Evolutionary conservation across 1,140 invertebrate species (phyloP), one percentile per base, ranked within the genome.

Genomic region (Nasonia longicornis): DNA sequence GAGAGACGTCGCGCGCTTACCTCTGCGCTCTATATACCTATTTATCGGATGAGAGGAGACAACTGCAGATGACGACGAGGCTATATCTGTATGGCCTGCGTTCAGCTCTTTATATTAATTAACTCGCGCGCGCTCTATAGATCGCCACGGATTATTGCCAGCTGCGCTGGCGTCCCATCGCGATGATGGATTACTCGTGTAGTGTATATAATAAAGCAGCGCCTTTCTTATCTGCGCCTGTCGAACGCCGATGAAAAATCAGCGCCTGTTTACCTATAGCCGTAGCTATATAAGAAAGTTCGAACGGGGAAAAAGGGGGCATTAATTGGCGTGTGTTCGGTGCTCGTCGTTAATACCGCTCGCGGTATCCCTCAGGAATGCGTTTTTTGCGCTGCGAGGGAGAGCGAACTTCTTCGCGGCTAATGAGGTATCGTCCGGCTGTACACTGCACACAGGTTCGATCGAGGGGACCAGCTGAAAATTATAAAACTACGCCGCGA

Each of bases 21-120:
- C 87, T 86, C 52, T 58, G 31, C 31, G 31, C 31, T 1, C 26
- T 26, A 12, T n/a, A 58, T 58, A 86, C 86, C 88, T 90, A 90
- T 90, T 90, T 90, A 90, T 89, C 86, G 88, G 87, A 87, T 85
- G 42, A 64, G 75, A 67, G 74, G 71, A 71, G 70, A 35, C 71
- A 64, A 70, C 45, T 31, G 66, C 69, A 31, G 52, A 72, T 52
- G 69, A 42, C 70, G 69, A 79, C 77, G 29, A 42, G 42, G 20
- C 35, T 26, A 11, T 16, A 35, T 35, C 67, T 11, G 31, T 7
- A 35, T 16, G 11, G 26, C 16, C 45, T 78, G 48, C 14, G 48
- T 58, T 26, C 26, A 29, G n/a, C 69, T 77, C 76, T 72, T 82
- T 82, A 75, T 79, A 74, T 79, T 82, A 82, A 82, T 82, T 79